phyloP scores from a whole-genome alignment of 2,113 vertebrate species.

The Cynocephalus volans region DNA sequence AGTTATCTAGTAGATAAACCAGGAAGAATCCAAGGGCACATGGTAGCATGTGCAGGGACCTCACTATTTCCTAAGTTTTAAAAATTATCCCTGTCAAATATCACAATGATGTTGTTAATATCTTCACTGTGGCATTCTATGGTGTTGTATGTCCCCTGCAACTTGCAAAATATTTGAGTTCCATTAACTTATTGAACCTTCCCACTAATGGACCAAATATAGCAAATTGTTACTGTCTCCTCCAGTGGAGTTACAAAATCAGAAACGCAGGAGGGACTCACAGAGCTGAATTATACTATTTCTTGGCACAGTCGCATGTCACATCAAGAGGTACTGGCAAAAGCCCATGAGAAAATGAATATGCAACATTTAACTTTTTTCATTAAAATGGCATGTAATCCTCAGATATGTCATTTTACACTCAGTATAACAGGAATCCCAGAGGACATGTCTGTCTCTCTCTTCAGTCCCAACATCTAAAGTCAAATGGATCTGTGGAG shows the following conservation, averaged over 20 bases:
- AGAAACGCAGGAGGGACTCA: background rate
- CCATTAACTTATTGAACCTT: background rate
- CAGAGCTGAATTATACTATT: background rate
- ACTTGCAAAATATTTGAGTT: background rate
- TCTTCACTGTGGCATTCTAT: background rate
- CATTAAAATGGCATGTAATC: background rate
- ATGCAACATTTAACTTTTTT: background rate
- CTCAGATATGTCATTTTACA: background rate
- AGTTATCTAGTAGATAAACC: background rate
- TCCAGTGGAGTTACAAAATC: background rate
- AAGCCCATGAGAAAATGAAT: background rate
- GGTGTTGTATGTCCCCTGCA: background rate
- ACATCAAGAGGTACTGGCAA: background rate
- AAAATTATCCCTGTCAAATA: background rate
- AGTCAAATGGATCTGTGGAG: background rate
- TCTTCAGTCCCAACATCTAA: background rate
- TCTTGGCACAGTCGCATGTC: background rate
- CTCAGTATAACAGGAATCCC: background rate
- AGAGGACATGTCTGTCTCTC: background rate
- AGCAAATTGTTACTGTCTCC: rapidly evolving
- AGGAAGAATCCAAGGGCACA: background rate
- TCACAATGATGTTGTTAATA: background rate
- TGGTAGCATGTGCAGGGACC: background rate
- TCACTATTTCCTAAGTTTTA: background rate
- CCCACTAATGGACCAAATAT: background rate